These are phyloP conservation scores for Anthoscopus minutus DNA, from an alignment of 2,113 vertebrate species.

Conservation along the genomic window DNA sequence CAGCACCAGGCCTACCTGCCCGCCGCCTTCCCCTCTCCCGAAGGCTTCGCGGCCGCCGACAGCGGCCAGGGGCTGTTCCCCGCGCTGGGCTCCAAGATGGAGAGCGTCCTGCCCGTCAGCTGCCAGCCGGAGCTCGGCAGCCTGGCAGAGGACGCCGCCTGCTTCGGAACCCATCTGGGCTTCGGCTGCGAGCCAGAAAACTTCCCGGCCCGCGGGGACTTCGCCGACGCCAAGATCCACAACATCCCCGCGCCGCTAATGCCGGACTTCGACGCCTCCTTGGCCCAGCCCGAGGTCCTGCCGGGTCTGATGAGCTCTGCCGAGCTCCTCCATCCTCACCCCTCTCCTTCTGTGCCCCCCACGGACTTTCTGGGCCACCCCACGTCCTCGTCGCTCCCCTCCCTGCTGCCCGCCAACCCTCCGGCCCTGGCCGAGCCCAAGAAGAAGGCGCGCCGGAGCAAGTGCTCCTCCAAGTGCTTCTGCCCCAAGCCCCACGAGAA, in stretches of 20 bases:
- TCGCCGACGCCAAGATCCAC: conserved; percentile 39
- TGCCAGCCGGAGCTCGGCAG: conserved; percentile 63
- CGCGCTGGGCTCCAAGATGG: conserved; percentile 65
- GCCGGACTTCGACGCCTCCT: conserved; percentile 11
- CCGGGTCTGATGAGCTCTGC: background rate
- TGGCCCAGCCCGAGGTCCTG: conserved; percentile 18
- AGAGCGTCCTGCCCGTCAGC: conserved; percentile 64
- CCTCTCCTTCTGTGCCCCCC: conserved; percentile 59
- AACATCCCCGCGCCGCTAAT: background rate
- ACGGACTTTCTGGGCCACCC: conserved; percentile 75
- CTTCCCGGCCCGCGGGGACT: conserved; percentile 29
- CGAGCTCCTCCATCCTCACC: conserved; percentile 6
- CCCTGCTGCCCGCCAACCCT: conserved; percentile 72
- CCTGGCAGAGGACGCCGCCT: conserved; percentile 11
- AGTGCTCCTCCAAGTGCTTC: conserved; percentile 81
- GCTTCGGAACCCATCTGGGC: conserved; percentile 46
- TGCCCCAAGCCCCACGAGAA: conserved; percentile 90
- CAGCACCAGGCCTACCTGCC: conserved; percentile 75
- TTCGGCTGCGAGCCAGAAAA: conserved; percentile 46
- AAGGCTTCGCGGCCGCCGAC: conserved; percentile 19
- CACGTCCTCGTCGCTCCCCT: conserved; percentile 63
- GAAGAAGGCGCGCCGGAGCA: conserved; percentile 76
- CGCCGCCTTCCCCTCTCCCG: conserved; percentile 67
- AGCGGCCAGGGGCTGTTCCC: conserved; percentile 58
- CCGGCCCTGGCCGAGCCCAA: conserved; percentile 70